Conservation (phyloP, 2,113 vertebrate species). For the Vombatus ursinus region DNA sequence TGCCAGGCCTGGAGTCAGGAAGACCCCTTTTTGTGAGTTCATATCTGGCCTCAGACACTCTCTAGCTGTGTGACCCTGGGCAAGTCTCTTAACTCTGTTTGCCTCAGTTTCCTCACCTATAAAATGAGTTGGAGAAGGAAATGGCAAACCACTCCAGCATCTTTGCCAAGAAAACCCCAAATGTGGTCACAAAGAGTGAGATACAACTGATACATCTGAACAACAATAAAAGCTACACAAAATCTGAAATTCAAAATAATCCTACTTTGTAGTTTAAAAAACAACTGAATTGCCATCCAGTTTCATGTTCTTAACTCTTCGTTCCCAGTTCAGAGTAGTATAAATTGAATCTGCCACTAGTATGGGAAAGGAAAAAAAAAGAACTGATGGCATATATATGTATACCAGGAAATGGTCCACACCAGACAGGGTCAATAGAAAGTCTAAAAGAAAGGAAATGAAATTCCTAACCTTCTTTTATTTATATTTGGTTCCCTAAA, state of each 20-base stretch:
- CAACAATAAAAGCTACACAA: not conserved
- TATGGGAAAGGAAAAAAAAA: not conserved
- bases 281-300: not conserved
- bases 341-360: not conserved
- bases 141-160: too few relatives aligned
- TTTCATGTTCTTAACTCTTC: not conserved
- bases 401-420: not conserved
- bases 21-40: too few relatives aligned
- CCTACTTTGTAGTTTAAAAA: not conserved
- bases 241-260: conserved; percentile 20
- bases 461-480: not conserved
- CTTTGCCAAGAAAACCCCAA: too few relatives aligned
- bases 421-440: not conserved
- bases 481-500: conserved; percentile 2
- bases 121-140: too few relatives aligned
- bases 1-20: too few relatives aligned
- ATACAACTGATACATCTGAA: not conserved
- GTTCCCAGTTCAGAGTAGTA: conserved; percentile 9
- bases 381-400: not conserved
- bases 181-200: not conserved
- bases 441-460: not conserved
- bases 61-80: too few relatives aligned
- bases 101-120: too few relatives aligned
- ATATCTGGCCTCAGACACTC: too few relatives aligned
- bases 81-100: too few relatives aligned